A percentile compares a stretch with the other conserved stretches of the same genome.
These are phyloP conservation scores for Drosophila meridionalis DNA, from an alignment of 2,888 invertebrate species.

Conservation along the genomic window DNA sequence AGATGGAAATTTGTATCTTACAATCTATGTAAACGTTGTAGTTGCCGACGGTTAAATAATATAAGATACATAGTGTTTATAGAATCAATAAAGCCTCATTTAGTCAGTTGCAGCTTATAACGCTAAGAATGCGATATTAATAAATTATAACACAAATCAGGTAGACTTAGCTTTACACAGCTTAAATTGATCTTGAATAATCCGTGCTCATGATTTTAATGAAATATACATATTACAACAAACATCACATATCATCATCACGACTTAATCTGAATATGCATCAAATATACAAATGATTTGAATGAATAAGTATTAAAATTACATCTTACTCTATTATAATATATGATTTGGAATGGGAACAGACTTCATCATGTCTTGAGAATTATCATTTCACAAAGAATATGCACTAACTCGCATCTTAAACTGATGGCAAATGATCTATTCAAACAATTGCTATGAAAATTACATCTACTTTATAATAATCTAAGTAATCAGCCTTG, in stretches of 20 bases:
- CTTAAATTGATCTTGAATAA: background rate
- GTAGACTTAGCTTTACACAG: too few species aligned
- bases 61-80: background rate
- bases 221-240: background rate
- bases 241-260: too few species aligned
- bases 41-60: background rate
- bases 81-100: background rate
- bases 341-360: too few species aligned
- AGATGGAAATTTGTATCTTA: background rate
- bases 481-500: background rate
- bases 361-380: too few species aligned
- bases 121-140: background rate
- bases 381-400: too few species aligned
- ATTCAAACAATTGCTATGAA: background rate
- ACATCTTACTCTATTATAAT: background rate
- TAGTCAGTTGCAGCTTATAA: background rate
- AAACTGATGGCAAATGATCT: background rate
- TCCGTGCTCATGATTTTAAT: background rate
- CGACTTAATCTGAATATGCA: too few species aligned
- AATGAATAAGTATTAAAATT: background rate
- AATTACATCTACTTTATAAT: background rate
- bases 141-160: background rate
- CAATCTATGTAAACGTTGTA: background rate
- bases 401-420: background rate
- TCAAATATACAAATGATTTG: background rate